These are phyloP conservation scores for Macropis europaea DNA, from an alignment of 2,888 invertebrate species.

Conservation along the genomic window DNA sequence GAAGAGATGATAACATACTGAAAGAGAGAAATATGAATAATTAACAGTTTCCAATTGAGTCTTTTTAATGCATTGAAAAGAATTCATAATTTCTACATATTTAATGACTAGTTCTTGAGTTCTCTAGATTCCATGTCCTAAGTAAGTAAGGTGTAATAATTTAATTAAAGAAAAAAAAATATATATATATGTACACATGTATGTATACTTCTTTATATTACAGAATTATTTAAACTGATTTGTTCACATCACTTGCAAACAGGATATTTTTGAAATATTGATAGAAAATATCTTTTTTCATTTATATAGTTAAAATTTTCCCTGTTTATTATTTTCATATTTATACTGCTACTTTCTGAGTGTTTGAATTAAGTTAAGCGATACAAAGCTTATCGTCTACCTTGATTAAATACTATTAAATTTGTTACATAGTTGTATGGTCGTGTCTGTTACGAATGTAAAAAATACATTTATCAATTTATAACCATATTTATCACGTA, in stretches of 20 bases:
- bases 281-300: neutral
- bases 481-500: conserved; percentile 13
- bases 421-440: neutral
- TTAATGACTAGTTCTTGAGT: conserved; percentile 36
- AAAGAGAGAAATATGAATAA: conserved; percentile 34
- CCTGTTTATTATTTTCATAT: conserved; percentile 17
- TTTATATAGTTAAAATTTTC: neutral
- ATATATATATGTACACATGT: conserved; percentile 1
- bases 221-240: conserved; percentile 16
- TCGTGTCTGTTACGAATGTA: neutral
- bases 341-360: conserved; percentile 9
- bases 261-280: neutral
- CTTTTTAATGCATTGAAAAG: neutral
- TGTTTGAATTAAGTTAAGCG: conserved; percentile 10
- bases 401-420: neutral
- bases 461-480: neutral
- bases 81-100: conserved; percentile 9
- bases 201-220: conserved; percentile 10
- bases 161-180: conserved; percentile 26
- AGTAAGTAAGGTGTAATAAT: conserved; percentile 15
- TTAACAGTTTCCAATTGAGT: conserved; percentile 16
- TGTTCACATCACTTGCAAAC: neutral
- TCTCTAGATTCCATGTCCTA: conserved; percentile 16
- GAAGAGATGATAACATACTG: conserved; percentile 23
- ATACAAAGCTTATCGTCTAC: conserved; percentile 4